Base-by-base conservation (phyloP, 2,113 vertebrate species). In the Caracal caracal region DNA sequence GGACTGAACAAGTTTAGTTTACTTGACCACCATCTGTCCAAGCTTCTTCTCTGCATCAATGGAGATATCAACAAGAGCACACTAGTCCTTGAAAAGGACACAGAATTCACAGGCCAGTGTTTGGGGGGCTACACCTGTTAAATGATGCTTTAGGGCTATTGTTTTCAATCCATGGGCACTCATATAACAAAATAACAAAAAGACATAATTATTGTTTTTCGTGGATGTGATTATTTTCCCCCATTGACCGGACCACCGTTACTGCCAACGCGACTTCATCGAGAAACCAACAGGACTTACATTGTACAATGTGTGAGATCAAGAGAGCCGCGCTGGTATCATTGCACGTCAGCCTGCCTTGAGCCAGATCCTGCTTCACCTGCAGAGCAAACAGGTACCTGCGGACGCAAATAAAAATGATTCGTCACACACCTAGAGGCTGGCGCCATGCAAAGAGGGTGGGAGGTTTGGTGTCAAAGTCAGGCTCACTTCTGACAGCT, bases 351-450 rank as follows among this genome's bases (percentile, higher is more conserved):
- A 99, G 98, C 82, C 98, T 99, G 97, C 99, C 99, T 63, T 99
- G 98, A 89, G 99, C 99, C 98, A 99, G 96, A 97, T 99, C 99
- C 98, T 99, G 99, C 98, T 99, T 99, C 97, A 99, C 99, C 98
- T 99, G 99, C 90, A 99, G 99, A 37, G 99, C 99, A 98, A 99
- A 99, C 97, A 99, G 99, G 98, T 99, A 99, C 99, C 99, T 99
- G 98, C 22, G 96, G 97, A 98, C 5, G 97, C 28, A 98, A 63
- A 98, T 88, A 95, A 0, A 68, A 96, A 84, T 53, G 81, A 2
- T 26, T 35, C 0, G 2, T 90, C 70, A 66, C 0, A 28, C 6
- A 51, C 53, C 40, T 16, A 70, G 0, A 53, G 70, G 47, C 0
- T 93, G 0, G 56, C 0, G 0, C 76, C 81, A 94, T 0, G 2